These are phyloP conservation scores for Montipora efflorescens DNA, from an alignment of 64 coral and sea anemone genomes.

Conservation along the genomic window DNA sequence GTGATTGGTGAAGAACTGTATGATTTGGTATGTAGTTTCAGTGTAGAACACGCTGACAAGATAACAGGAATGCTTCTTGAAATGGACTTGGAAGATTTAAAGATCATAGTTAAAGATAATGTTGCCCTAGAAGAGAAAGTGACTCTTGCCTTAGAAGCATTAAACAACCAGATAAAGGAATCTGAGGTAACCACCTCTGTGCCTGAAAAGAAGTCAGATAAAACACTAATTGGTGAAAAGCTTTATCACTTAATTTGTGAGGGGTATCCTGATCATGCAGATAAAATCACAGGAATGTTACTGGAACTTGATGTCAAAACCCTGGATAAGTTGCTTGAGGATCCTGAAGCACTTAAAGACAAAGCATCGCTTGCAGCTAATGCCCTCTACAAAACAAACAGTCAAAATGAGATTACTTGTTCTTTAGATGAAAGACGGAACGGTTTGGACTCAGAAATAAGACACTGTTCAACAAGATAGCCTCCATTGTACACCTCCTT, in stretches of 20 bases:
- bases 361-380: slow-evolving; percentile 68
- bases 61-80: slow-evolving; percentile 58
- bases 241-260: slow-evolving; percentile 66
- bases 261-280: slow-evolving; percentile 52
- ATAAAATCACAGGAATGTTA: slow-evolving; percentile 92
- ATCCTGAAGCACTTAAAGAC: slow-evolving; percentile 54
- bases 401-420: neutral
- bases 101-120: slow-evolving; percentile 32
- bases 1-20: slow-evolving; percentile 24
- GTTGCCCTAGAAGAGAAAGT: slow-evolving; percentile 64
- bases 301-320: slow-evolving; percentile 62
- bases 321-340: slow-evolving; percentile 27
- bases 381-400: neutral
- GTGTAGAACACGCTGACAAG: slow-evolving; percentile 32
- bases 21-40: neutral
- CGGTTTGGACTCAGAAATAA: neutral
- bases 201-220: slow-evolving; percentile 13
- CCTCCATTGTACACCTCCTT: too few relatives aligned
- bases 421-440: neutral
- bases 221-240: slow-evolving; percentile 67
- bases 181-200: neutral
- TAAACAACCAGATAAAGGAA: neutral
- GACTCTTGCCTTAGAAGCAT: slow-evolving; percentile 38
- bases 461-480: too few relatives aligned
- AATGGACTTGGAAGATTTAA: slow-evolving; percentile 29